Evolutionary conservation across 1,140 invertebrate genomes (phyloP).

Genomic region (Philaenus spumarius): DNA sequence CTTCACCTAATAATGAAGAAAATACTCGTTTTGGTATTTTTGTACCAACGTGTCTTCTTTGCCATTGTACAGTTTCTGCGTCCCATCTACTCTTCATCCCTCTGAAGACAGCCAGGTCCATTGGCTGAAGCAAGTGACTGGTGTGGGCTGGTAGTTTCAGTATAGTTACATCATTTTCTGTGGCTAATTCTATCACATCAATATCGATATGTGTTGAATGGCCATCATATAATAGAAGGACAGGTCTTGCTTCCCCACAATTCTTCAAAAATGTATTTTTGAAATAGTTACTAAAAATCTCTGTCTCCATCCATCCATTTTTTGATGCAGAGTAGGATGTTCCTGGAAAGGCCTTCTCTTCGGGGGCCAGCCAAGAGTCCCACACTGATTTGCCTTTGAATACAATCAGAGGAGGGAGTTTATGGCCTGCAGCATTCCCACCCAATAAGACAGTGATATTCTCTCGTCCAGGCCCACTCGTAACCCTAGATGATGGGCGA

Average conservation of each 20-base stretch:
- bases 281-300: no score
- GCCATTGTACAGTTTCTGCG: constrained; percentile 32
- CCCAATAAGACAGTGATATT: constrained; percentile 36
- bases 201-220: no score
- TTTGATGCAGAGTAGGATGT: constrained; percentile 2
- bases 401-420: constrained; percentile 30
- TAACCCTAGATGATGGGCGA: constrained; percentile 31
- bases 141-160: constrained; percentile 31
- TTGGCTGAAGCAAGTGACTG: constrained; percentile 32
- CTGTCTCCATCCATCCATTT: constrained; percentile 20
- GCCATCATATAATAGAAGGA: no score
- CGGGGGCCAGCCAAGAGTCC: constrained; percentile 25
- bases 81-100: no score
- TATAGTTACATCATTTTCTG: constrained; percentile 27
- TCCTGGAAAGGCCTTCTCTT: constrained; percentile 20
- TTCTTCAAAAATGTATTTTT: no score
- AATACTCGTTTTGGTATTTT: no score
- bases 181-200: constrained; percentile 29
- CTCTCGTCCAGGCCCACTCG: constrained; percentile 31
- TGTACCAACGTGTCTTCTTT: no score
- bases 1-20: no score
- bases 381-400: constrained; percentile 31
- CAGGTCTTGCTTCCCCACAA: constrained; percentile 22
- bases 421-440: constrained; percentile 33
- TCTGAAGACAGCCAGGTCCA: constrained; percentile 32